Evolutionary conservation across 2,888 invertebrate genomes (phyloP).

Genomic region (Nezara viridula): DNA sequence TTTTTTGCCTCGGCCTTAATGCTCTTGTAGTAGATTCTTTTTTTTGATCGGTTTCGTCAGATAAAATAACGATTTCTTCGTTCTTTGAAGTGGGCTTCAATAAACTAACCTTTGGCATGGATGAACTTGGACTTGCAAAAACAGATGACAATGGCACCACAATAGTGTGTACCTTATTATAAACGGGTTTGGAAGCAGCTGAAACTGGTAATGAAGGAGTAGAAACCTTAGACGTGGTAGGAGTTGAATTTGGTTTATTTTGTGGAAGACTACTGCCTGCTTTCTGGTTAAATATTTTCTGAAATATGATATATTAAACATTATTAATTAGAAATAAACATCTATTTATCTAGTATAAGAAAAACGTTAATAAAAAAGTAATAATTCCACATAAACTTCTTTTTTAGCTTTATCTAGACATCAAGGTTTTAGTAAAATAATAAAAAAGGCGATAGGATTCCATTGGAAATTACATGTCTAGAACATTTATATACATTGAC

Average conservation of each 20-base stretch:
- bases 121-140: not conserved
- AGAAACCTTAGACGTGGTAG: not conserved
- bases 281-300: not conserved
- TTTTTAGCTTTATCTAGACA: too few species aligned
- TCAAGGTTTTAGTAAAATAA: too few species aligned
- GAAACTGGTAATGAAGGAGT: not conserved
- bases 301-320: not conserved
- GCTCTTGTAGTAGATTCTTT: conserved; percentile 19
- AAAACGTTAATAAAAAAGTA: too few species aligned
- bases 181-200: not conserved
- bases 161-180: not conserved
- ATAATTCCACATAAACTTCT: too few species aligned
- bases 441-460: too few species aligned
- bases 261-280: not conserved
- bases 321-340: not conserved
- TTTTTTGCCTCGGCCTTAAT: conserved; percentile 12
- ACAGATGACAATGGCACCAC: not conserved
- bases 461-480: too few species aligned
- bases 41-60: not conserved
- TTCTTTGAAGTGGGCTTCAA: not conserved
- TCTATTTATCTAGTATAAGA: too few species aligned
- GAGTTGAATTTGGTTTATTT: not conserved
- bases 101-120: not conserved
- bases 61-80: not conserved
- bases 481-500: too few species aligned